These are phyloP conservation scores for Halcyon malimbica DNA, from an alignment of 2,113 vertebrate genomes.

Conservation along the genomic window DNA sequence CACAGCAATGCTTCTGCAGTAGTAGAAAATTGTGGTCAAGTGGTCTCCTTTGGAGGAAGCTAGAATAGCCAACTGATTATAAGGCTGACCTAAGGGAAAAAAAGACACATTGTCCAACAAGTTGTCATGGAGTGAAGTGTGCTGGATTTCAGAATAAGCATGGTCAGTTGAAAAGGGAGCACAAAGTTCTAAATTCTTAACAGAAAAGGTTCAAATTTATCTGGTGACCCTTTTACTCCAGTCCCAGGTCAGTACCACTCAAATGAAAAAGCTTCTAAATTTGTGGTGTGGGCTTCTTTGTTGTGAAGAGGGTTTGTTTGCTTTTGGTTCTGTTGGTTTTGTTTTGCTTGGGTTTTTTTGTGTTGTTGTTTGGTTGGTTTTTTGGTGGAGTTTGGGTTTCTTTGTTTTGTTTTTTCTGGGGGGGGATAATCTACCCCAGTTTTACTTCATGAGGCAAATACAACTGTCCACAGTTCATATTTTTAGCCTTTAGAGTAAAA, in stretches of 20 bases:
- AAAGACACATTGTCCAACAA: background rate
- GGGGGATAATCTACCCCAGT: background rate
- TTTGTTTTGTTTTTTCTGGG: too few species aligned
- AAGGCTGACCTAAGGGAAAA: constrained; percentile 90
- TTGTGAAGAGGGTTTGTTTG: background rate
- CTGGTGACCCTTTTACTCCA: background rate
- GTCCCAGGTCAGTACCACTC: background rate
- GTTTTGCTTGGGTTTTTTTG: too few species aligned
- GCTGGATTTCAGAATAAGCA: background rate
- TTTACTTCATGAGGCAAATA: background rate
- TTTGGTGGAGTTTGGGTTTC: too few species aligned
- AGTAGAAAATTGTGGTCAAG: constrained; percentile 99
- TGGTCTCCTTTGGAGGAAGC: constrained; percentile 99
- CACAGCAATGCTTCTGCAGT: constrained; percentile 99
- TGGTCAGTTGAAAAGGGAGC: background rate
- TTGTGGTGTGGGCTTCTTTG: background rate
- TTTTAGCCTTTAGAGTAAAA: background rate
- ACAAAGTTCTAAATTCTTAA: background rate
- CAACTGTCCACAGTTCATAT: background rate
- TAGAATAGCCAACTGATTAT: constrained; percentile 98
- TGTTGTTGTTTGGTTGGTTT: too few species aligned
- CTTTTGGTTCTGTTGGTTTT: background rate
- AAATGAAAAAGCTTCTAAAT: background rate
- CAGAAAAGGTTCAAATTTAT: background rate
- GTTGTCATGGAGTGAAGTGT: background rate